phyloP scores from a whole-genome alignment of 1,140 invertebrate genomes.

The Theocolax elegans region DNA sequence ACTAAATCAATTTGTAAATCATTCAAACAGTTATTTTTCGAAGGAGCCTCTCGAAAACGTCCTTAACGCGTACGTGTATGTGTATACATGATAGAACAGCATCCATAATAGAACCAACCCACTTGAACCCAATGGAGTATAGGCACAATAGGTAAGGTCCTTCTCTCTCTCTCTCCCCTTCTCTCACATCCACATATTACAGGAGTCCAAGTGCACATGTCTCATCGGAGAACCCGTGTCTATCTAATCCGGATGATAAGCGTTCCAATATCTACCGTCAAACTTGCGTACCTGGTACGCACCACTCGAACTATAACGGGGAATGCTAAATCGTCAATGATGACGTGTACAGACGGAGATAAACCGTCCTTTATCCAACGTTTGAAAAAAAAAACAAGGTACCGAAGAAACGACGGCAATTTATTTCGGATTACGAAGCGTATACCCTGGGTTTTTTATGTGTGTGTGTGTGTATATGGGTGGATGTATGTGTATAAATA shows the following conservation, averaged over 20 bases:
- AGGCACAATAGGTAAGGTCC: too few relatives aligned
- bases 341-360: background rate
- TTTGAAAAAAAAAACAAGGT: background rate
- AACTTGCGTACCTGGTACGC: background rate
- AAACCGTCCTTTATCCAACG: background rate
- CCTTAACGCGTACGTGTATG: too few relatives aligned
- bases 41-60: too few relatives aligned
- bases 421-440: conserved; percentile 47
- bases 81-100: too few relatives aligned
- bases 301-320: background rate
- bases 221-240: background rate
- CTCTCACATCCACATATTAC: too few relatives aligned
- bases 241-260: conserved; percentile 22
- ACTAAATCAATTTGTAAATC: too few relatives aligned
- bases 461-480: too few relatives aligned
- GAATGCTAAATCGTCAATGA: background rate
- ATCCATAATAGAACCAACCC: too few relatives aligned
- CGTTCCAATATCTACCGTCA: conserved; percentile 4
- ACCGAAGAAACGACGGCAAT: conserved; percentile 37
- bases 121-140: too few relatives aligned
- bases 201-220: background rate
- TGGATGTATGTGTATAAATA: background rate
- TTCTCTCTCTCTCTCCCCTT: background rate
- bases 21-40: too few relatives aligned
- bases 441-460: background rate